Conservation (phyloP, 2,888 invertebrate species). For the Drosophila formosana region DNA sequence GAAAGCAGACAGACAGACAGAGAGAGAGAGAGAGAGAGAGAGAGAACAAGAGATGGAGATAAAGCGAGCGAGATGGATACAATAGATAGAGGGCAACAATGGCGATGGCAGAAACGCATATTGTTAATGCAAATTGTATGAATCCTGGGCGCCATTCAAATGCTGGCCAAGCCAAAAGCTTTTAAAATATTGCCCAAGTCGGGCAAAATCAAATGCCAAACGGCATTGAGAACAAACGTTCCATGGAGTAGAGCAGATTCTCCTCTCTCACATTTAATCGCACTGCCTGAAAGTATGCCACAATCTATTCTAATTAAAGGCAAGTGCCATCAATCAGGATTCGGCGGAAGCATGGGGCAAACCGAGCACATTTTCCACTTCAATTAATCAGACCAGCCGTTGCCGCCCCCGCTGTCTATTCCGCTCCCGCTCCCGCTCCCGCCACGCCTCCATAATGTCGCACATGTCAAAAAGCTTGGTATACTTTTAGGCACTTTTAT, state of each 20-base stretch:
- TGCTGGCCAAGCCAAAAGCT: conserved; percentile 45
- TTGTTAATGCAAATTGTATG: conserved; percentile 70
- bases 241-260: conserved; percentile 9
- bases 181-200: conserved; percentile 59
- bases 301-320: conserved; percentile 71
- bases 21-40: conserved; percentile 15
- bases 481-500: conserved; percentile 67
- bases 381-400: conserved; percentile 52
- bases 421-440: neutral
- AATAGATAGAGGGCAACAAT: conserved; percentile 29
- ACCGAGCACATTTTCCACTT: conserved; percentile 57
- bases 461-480: conserved; percentile 63
- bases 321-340: conserved; percentile 68
- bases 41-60: conserved; percentile 14
- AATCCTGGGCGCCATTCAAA: conserved; percentile 47
- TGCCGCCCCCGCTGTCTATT: conserved; percentile 25
- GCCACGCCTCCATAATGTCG: conserved; percentile 43
- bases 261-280: conserved; percentile 31
- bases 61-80: conserved; percentile 4
- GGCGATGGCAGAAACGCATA: conserved; percentile 23
- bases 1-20: neutral
- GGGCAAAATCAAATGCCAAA: conserved; percentile 37
- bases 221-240: conserved; percentile 14
- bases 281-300: conserved; percentile 45
- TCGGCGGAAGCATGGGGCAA: conserved; percentile 22